Conservation (phyloP, 2,797 vertebrate species). For the Esox masquinongy region DNA sequence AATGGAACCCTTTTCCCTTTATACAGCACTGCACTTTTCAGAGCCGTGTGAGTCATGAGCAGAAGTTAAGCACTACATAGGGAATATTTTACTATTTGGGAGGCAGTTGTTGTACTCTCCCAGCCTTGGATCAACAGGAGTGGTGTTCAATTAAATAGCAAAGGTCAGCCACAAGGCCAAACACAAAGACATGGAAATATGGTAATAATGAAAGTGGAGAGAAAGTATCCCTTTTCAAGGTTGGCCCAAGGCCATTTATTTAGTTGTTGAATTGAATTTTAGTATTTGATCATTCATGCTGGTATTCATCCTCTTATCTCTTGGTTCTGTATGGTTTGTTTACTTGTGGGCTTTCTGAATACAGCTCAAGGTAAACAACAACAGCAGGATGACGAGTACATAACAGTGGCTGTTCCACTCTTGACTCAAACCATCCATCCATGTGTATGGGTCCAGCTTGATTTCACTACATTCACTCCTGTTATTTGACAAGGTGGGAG, state of each 20-base stretch:
- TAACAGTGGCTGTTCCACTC: neutral
- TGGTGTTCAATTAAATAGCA: neutral
- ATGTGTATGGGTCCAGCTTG: neutral
- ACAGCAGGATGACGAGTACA: neutral
- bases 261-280: neutral
- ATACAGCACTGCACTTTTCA: too few species aligned
- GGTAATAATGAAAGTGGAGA: neutral
- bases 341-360: neutral
- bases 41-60: too few species aligned
- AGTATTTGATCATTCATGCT: conserved; percentile 7
- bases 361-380: neutral
- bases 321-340: conserved; percentile 10
- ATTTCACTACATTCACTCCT: too few species aligned
- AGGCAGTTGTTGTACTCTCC: too few species aligned
- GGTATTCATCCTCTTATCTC: conserved; percentile 1
- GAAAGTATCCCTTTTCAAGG: neutral
- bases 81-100: too few species aligned
- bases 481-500: too few species aligned
- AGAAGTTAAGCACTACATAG: too few species aligned
- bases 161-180: neutral
- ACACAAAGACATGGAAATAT: neutral
- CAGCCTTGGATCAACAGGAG: neutral
- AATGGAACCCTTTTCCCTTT: too few species aligned
- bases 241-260: neutral
- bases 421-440: neutral